A percentile compares a stretch with the other conserved stretches of the same genome.
Evolutionary conservation across 1,140 invertebrate genomes (phyloP).

Genomic region (Drosophila athabasca): DNA sequence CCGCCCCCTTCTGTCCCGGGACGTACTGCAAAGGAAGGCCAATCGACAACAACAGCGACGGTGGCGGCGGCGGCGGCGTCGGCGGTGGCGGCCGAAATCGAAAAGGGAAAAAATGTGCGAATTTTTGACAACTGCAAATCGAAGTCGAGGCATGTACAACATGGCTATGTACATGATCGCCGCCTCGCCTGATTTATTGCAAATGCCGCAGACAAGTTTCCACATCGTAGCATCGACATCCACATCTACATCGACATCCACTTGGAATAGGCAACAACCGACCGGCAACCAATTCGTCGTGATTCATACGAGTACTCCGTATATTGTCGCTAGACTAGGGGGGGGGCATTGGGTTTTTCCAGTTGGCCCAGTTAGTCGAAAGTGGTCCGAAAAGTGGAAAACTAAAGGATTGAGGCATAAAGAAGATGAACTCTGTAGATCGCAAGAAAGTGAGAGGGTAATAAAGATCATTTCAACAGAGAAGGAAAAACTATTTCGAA

Average conservation of each 20-base stretch:
- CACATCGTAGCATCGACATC: conserved; percentile 19
- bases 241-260: not conserved
- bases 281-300: not conserved
- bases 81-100: too few species aligned
- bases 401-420: too few species aligned
- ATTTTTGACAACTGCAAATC: conserved; percentile 74
- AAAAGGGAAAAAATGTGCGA: conserved; percentile 61
- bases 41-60: not conserved
- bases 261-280: not conserved
- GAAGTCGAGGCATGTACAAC: conserved; percentile 59
- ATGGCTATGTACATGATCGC: conserved; percentile 53
- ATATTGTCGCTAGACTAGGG: conserved; percentile 4
- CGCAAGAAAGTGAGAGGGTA: too few species aligned
- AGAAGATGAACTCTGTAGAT: too few species aligned
- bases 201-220: conserved; percentile 37
- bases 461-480: too few species aligned
- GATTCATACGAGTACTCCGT: conserved; percentile 30
- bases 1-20: not conserved
- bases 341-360: too few species aligned
- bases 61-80: not conserved
- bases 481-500: too few species aligned
- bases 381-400: too few species aligned
- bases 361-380: too few species aligned
- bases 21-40: conserved; percentile 10
- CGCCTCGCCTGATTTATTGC: conserved; percentile 40